Base-by-base conservation (phyloP, 2,888 invertebrate species). In the Cheilosia vernalis region DNA sequence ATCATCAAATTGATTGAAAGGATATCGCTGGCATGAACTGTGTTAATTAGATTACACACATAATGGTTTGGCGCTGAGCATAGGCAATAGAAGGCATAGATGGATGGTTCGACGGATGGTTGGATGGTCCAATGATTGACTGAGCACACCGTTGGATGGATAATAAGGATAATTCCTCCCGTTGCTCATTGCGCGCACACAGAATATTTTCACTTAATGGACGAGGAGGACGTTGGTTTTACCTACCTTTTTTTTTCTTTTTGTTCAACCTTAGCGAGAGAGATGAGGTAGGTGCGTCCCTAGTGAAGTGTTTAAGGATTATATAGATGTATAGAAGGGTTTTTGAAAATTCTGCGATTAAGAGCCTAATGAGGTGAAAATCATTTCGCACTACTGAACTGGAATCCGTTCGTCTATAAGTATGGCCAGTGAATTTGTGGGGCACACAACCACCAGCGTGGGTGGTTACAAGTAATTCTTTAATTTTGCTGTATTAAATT, bases 151-250 rank as follows among this genome's bases (percentile, higher is more conserved):
- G 21, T 15, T 51, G 76, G 85, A 81, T 81, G 81, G 81, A 85
- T 85, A 81, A 85, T 85, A 85, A 85, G 85, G 85, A 85, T 85
- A 81, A 85, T 85, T 77, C 66, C 67, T 80, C 27, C 70, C 81
- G 85, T 85, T 85, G 76, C 85, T 85, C 85, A 85, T 85, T 85
- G 85, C 85, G 85, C 85, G 85, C 85, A 85, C 77, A 85, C 76
- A 67, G 60, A 77, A 81, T 66, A 56, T 76, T 30, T 30, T 85
- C 66, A 81, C 76, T 81, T 72, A 72, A 72, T 24, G 42, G 42
- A 64, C n/a, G 63, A 49, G 30, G 63, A 30, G 47, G 33, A 13
- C 21, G 9, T 47, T 19, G 30, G 30, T 30, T 30, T 9, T 9
- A 9, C 9, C 9, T 27, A 1, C 6, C 2, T 27, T 27, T 27